Conservation (phyloP, 2,113 vertebrate species). For the Stegastes partitus region DNA sequence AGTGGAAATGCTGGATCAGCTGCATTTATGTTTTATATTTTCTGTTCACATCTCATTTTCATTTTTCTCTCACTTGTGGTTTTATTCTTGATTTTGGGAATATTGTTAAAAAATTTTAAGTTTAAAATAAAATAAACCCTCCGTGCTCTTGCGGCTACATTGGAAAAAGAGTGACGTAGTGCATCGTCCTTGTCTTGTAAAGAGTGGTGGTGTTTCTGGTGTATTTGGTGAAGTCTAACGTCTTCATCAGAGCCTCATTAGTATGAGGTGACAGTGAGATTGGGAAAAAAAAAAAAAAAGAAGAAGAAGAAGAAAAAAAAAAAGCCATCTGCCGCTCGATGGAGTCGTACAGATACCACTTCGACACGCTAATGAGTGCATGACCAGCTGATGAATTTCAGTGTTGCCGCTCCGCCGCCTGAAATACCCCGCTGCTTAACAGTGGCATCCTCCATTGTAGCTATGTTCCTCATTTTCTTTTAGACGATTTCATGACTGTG, state of each 20-base stretch:
- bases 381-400: conserved; percentile 40
- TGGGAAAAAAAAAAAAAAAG: no score
- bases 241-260: conserved; percentile 73
- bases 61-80: conserved; percentile 30
- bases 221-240: conserved; percentile 47
- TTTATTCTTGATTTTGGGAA: conserved; percentile 16
- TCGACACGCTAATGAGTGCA: conserved; percentile 41
- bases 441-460: conserved; percentile 33
- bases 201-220: conserved; percentile 45
- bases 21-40: conserved; percentile 44
- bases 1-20: conserved; percentile 15
- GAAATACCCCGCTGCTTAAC: conserved; percentile 1
- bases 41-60: conserved; percentile 57
- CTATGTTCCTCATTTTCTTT: conserved; percentile 11
- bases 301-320: no score
- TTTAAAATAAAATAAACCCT: neutral
- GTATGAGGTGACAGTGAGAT: conserved; percentile 73
- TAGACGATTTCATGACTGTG: conserved; percentile 48
- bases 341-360: conserved; percentile 34
- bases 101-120: neutral
- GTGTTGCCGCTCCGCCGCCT: neutral
- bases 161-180: conserved; percentile 1
- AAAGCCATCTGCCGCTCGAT: conserved; percentile 50
- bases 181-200: conserved; percentile 19
- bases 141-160: neutral